Conservation (phyloP, 2,113 vertebrate species). For the Xiphorhynchus elegans region DNA sequence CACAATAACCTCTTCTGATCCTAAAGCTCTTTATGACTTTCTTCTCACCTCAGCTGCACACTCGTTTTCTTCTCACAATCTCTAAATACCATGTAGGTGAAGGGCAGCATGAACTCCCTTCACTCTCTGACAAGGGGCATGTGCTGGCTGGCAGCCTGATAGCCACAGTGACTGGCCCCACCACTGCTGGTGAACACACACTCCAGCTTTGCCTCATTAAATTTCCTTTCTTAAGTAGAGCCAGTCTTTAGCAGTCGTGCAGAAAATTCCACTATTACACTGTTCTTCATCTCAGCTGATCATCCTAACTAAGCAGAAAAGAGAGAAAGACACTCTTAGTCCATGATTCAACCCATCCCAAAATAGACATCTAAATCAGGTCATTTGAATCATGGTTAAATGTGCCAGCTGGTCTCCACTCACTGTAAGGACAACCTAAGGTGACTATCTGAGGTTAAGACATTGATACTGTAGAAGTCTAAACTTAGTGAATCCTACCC, state of each 20-base stretch:
- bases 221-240: background rate
- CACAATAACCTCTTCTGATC: background rate
- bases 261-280: background rate
- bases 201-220: background rate
- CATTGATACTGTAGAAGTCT: background rate
- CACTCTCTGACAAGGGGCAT: background rate
- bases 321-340: background rate
- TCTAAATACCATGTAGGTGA: background rate
- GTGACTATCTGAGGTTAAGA: conserved; percentile 8
- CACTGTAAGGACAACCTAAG: conserved; percentile 20
- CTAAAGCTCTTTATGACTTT: background rate
- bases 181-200: background rate
- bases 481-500: conserved; percentile 40
- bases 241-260: accelerated
- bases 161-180: accelerated
- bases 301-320: background rate
- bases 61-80: background rate
- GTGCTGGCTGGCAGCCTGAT: background rate
- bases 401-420: conserved; percentile 13
- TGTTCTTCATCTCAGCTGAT: background rate
- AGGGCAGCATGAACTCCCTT: background rate
- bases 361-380: conserved; percentile 40
- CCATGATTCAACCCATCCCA: background rate
- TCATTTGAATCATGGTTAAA: background rate
- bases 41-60: background rate